These are phyloP conservation scores for Bombyx mori DNA, from an alignment of 1,140 invertebrate species.

Conservation along the genomic window DNA sequence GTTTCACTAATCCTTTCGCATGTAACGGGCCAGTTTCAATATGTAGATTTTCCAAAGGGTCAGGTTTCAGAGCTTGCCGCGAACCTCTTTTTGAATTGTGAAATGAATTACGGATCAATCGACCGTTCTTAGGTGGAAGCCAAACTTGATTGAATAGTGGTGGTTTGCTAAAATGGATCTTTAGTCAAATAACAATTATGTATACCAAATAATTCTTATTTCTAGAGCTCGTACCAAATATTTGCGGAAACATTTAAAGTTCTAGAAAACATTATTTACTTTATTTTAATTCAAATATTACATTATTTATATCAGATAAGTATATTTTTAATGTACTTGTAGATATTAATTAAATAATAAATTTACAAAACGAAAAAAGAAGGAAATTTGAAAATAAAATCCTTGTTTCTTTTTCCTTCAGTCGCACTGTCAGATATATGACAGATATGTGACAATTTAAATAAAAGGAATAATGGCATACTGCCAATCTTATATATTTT, in stretches of 20 bases:
- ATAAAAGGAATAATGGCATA: neutral
- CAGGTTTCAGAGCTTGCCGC: conserved; percentile 20
- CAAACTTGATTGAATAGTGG: conserved; percentile 26
- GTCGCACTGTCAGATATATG: neutral
- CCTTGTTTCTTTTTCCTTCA: neutral
- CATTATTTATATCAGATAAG: conserved; percentile 15
- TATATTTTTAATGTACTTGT: neutral
- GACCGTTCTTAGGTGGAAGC: conserved; percentile 24
- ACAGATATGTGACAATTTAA: neutral
- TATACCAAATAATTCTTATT: conserved; percentile 1
- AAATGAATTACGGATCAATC: conserved; percentile 42
- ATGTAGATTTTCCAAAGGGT: conserved; percentile 40
- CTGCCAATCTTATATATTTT: neutral
- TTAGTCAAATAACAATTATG: conserved; percentile 6
- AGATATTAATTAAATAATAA: neutral
- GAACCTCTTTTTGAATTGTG: conserved; percentile 35
- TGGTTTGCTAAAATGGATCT: conserved; percentile 36
- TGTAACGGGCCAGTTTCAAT: conserved; percentile 55
- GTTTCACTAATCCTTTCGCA: conserved; percentile 73
- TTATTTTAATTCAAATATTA: conserved; percentile 17
- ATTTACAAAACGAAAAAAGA: neutral
- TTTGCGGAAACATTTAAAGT: conserved; percentile 45
- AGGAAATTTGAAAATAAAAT: neutral
- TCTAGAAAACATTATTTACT: conserved; percentile 50
- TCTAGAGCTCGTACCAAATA: conserved; percentile 32